Conservation (phyloP, 1,140 invertebrate genomes). For the Scaptomyza pallida region DNA sequence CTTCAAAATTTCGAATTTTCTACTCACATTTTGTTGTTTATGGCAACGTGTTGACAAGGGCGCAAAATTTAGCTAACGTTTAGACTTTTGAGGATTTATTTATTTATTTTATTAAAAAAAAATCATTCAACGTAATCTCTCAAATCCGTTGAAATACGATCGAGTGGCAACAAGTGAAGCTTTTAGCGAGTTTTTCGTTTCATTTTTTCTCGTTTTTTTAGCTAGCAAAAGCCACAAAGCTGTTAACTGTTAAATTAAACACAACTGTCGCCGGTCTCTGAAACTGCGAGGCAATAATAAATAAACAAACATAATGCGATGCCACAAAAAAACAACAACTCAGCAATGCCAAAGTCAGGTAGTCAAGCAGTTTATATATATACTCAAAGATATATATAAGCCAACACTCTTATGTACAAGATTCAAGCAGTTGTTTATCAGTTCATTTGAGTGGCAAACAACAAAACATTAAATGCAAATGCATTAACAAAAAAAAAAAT, state of each 20-base stretch:
- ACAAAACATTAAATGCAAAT: slow-evolving; percentile 36
- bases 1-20: background rate
- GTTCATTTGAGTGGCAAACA: slow-evolving; percentile 3
- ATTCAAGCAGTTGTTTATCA: slow-evolving; percentile 23
- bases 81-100: background rate
- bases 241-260: slow-evolving; percentile 79
- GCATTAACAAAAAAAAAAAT: slow-evolving; percentile 25
- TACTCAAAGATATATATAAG: slow-evolving; percentile 6
- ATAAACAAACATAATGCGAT: slow-evolving; percentile 38
- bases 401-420: background rate
- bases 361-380: slow-evolving; percentile 9
- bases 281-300: slow-evolving; percentile 46
- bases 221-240: slow-evolving; percentile 48
- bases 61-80: too few species aligned
- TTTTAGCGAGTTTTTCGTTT: slow-evolving; percentile 44
- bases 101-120: slow-evolving; percentile 4
- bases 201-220: too few species aligned
- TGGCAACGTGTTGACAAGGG: too few species aligned
- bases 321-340: slow-evolving; percentile 1
- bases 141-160: slow-evolving; percentile 50
- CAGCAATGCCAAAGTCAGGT: slow-evolving; percentile 34
- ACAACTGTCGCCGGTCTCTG: slow-evolving; percentile 56
- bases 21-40: too few species aligned
- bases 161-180: slow-evolving; percentile 25
- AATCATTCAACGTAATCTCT: background rate